These are phyloP conservation scores for Clunio marinus DNA, from an alignment of 2,888 invertebrate genomes.

Conservation along the genomic window DNA sequence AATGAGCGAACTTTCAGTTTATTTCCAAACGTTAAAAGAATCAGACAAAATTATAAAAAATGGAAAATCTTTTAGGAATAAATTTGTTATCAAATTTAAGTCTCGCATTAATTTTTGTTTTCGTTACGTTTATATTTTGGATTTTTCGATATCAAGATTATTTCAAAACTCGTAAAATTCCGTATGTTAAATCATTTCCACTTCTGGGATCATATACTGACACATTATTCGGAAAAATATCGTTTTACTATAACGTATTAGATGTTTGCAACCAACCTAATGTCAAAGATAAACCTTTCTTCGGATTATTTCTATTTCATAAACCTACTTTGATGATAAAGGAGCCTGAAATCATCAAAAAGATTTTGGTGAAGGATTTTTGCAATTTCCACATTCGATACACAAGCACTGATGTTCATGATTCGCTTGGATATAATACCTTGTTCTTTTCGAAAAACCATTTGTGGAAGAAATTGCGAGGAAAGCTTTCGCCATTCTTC, in stretches of 20 bases:
- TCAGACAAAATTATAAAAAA: too few relatives aligned
- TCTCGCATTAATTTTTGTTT: not conserved
- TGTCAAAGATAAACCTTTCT: constrained; percentile 45
- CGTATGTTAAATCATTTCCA: not conserved
- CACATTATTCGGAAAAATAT: constrained; percentile 5
- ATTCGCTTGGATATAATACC: constrained; percentile 49
- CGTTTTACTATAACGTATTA: constrained; percentile 13
- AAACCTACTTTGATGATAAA: constrained; percentile 51
- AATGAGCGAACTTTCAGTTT: too few relatives aligned
- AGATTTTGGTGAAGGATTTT: constrained; percentile 53
- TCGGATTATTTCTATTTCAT: constrained; percentile 51
- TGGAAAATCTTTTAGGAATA: too few relatives aligned
- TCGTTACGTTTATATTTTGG: not conserved
- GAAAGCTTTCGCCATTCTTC: constrained; percentile 52
- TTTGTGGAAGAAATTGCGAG: constrained; percentile 51
- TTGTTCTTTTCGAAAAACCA: constrained; percentile 52
- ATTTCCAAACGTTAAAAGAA: too few relatives aligned
- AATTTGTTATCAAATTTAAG: not conserved
- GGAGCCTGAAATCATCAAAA: constrained; percentile 52
- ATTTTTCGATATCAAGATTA: constrained; percentile 18
- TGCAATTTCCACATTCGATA: constrained; percentile 49
- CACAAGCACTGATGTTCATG: constrained; percentile 41
- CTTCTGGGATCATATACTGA: not conserved
- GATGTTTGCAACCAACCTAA: not conserved
- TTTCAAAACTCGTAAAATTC: constrained; percentile 20